Evolutionary conservation across 2,888 invertebrate species (phyloP).

Genomic region (Lydus trimaculatus): DNA sequence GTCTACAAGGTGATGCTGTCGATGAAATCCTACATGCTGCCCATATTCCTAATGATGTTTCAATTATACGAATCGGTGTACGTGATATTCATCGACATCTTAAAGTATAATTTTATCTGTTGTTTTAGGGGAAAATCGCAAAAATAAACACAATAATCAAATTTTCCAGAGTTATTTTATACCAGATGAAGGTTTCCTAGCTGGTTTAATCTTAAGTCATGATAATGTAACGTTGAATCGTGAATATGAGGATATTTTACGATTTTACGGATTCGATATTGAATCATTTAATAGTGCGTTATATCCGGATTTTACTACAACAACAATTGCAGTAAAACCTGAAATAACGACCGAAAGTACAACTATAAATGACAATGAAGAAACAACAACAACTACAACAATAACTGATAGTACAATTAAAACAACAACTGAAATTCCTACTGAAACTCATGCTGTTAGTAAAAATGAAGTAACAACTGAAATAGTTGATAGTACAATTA

Average conservation of each 20-base stretch:
- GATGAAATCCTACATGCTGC: slow-evolving; percentile 75
- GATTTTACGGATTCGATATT: slow-evolving; percentile 84
- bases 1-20: slow-evolving; percentile 75
- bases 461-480: slow-evolving; percentile 16
- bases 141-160: too few species aligned
- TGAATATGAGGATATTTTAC: slow-evolving; percentile 75
- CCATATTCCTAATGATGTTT: slow-evolving; percentile 75
- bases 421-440: slow-evolving; percentile 17
- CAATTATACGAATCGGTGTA: slow-evolving; percentile 78
- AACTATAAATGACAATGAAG: slow-evolving; percentile 2
- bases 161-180: slow-evolving; percentile 77
- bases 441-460: neutral
- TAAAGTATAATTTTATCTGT: slow-evolving; percentile 71
- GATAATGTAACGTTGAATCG: slow-evolving; percentile 78
- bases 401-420: slow-evolving; percentile 13
- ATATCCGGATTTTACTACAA: slow-evolving; percentile 46
- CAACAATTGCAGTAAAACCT: slow-evolving; percentile 22
- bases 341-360: slow-evolving; percentile 22
- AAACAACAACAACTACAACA: slow-evolving; percentile 26
- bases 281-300: slow-evolving; percentile 60
- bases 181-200: slow-evolving; percentile 81
- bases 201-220: slow-evolving; percentile 80
- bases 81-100: slow-evolving; percentile 83
- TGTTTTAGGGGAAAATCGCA: too few species aligned
- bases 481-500: slow-evolving; percentile 1